A percentile compares a stretch with the other conserved stretches of the same genome.
Evolutionary conservation across 1,140 invertebrate genomes (phyloP).

Genomic region (Portunus trituberculatus): DNA sequence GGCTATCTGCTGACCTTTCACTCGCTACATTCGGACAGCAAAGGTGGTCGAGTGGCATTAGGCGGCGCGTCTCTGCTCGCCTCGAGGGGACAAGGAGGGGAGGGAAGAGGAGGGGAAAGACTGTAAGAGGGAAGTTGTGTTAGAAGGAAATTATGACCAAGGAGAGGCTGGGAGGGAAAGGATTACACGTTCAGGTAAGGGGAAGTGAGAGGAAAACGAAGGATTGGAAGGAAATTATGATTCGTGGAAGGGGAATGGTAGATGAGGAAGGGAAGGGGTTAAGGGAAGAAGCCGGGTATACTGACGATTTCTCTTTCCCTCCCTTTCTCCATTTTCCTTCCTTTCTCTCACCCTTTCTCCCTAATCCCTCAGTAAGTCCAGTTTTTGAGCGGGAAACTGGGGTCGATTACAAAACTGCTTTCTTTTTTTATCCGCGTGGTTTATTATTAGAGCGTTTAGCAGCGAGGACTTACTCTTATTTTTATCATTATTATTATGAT

Average conservation of each 20-base stretch:
- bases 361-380: not conserved
- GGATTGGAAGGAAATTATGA: not conserved
- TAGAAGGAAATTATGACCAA: too few species aligned
- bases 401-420: not conserved
- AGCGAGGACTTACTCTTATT: not conserved
- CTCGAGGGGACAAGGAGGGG: not conserved
- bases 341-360: too few species aligned
- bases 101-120: not conserved
- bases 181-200: not conserved
- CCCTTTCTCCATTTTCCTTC: too few species aligned
- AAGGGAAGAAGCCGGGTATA: not conserved
- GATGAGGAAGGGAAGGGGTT: not conserved
- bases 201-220: not conserved
- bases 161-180: too few species aligned
- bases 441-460: not conserved
- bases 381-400: not conserved
- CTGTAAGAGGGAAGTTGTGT: not conserved
- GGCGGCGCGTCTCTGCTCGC: constrained; percentile 27
- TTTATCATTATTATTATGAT: not conserved
- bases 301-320: too few species aligned
- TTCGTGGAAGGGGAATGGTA: too few species aligned
- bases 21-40: not conserved
- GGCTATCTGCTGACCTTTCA: not conserved
- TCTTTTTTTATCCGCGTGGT: not conserved
- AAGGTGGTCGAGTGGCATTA: not conserved